Conservation (phyloP, 2,888 invertebrate species). For the Portevinia maculata region DNA sequence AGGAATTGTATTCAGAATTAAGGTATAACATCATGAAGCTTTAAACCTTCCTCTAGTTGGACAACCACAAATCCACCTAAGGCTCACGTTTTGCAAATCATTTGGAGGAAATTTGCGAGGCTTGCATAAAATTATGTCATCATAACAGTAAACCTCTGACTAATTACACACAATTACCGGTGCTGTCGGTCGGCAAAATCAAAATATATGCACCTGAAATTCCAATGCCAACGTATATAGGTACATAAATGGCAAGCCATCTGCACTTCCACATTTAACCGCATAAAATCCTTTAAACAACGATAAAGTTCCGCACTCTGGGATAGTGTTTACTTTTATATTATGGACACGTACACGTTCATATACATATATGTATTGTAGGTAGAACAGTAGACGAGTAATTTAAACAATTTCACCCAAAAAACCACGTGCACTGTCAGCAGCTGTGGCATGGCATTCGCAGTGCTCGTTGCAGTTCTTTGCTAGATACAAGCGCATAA, state of each 20-base stretch:
- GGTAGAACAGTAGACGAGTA: slow-evolving; percentile 28
- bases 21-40: too few relatives aligned
- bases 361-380: too few relatives aligned
- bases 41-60: too few relatives aligned
- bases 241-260: background rate
- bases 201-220: slow-evolving; percentile 42
- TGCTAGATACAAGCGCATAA: slow-evolving; percentile 1
- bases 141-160: slow-evolving; percentile 1
- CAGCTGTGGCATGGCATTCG: slow-evolving; percentile 53
- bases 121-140: background rate
- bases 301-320: slow-evolving; percentile 25
- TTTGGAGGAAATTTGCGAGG: too few relatives aligned
- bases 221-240: background rate
- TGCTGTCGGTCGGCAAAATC: slow-evolving; percentile 18
- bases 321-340: slow-evolving; percentile 34
- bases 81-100: too few relatives aligned
- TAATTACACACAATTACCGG: slow-evolving; percentile 46
- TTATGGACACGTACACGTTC: slow-evolving; percentile 14
- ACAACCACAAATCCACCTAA: too few relatives aligned
- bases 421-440: slow-evolving; percentile 55
- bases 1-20: too few relatives aligned
- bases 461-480: slow-evolving; percentile 47
- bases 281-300: slow-evolving; percentile 44
- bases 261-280: slow-evolving; percentile 40
- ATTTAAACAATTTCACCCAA: slow-evolving; percentile 67